phyloP scores from a whole-genome alignment of 1,140 invertebrate species.

The Apis florea region DNA sequence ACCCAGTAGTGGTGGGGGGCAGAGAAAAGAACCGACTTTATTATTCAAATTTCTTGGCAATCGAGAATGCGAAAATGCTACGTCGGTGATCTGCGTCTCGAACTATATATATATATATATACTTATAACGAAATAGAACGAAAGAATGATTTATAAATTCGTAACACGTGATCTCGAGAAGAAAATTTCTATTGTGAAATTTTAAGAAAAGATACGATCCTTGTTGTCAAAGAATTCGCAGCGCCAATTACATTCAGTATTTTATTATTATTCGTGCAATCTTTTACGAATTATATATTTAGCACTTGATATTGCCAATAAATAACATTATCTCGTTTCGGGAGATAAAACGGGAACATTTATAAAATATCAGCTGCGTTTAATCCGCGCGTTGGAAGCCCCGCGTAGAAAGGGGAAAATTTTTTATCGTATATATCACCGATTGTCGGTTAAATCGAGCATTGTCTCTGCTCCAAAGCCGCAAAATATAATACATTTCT shows the following conservation, averaged over 20 bases:
- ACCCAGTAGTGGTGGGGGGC: no score
- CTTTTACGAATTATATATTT: no score
- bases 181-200: neutral
- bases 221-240: neutral
- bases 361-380: neutral
- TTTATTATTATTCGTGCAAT: no score
- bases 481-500: constrained; percentile 38
- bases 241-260: no score
- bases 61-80: neutral
- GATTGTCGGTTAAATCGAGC: constrained; percentile 32
- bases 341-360: no score
- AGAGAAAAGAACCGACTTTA: neutral
- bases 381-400: neutral
- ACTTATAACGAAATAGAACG: no score
- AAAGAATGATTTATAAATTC: no score
- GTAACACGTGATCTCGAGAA: no score
- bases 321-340: no score
- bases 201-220: neutral
- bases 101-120: no score
- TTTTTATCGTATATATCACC: no score
- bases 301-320: no score
- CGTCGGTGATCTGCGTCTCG: neutral
- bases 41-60: constrained; percentile 5
- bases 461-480: constrained; percentile 36
- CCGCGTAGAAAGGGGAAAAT: neutral